Conservation (phyloP, 2,888 invertebrate genomes). For the Eupithecia tripunctaria region DNA sequence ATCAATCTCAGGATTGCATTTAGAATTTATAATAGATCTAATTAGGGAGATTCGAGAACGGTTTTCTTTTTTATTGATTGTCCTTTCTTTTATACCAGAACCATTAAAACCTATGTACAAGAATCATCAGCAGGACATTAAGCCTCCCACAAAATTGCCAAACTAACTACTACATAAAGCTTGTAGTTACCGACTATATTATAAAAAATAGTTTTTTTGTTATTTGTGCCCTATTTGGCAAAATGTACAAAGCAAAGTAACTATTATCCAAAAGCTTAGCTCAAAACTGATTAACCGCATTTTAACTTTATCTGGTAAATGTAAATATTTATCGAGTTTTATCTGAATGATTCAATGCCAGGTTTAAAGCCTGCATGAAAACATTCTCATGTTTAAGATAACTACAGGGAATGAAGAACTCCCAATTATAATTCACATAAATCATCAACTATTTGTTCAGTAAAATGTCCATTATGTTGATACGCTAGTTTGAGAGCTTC, state of each 20-base stretch:
- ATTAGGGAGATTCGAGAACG: conserved; percentile 49
- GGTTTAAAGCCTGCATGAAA: background rate
- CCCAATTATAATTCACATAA: conserved; percentile 56
- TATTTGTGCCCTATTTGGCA: background rate
- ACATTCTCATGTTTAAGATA: conserved; percentile 4
- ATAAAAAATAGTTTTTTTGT: too few relatives aligned
- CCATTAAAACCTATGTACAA: background rate
- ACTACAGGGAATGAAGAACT: conserved; percentile 40
- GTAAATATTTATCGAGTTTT: background rate
- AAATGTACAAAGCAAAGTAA: background rate
- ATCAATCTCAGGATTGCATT: conserved; percentile 48
- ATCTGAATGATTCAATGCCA: background rate
- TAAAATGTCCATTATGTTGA: conserved; percentile 46
- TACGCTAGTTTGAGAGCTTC: conserved; percentile 3
- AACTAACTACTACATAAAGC: too few relatives aligned
- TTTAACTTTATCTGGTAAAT: background rate
- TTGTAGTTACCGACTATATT: too few relatives aligned
- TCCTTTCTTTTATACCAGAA: background rate
- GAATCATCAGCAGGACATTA: background rate
- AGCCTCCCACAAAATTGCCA: too few relatives aligned
- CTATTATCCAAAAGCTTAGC: background rate
- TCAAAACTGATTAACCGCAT: background rate
- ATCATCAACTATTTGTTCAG: conserved; percentile 52
- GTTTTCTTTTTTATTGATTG: conserved; percentile 15
- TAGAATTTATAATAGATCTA: conserved; percentile 54